phyloP scores from a whole-genome alignment of 2,888 invertebrate genomes.

The Leuctra nigra region DNA sequence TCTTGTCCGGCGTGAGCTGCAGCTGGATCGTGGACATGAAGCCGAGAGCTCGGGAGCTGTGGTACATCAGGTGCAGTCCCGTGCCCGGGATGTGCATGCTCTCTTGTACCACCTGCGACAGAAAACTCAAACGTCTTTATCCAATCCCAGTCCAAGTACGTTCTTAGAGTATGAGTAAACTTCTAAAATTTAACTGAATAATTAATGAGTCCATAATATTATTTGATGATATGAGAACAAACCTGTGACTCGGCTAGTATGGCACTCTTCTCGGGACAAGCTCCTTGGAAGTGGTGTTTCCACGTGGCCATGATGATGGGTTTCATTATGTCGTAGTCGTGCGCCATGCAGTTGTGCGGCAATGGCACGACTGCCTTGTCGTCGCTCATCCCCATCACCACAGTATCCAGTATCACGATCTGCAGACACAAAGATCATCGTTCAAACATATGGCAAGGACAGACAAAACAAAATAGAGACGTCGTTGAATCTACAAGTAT shows the following conservation, averaged over 20 bases:
- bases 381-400: slow-evolving; percentile 75
- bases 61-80: slow-evolving; percentile 91
- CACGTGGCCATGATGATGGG: slow-evolving; percentile 89
- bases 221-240: no score
- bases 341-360: slow-evolving; percentile 75
- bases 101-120: slow-evolving; percentile 78
- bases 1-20: slow-evolving; percentile 78
- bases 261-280: slow-evolving; percentile 88
- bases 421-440: no score
- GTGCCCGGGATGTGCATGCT: slow-evolving; percentile 91
- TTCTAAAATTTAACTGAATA: no score
- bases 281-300: slow-evolving; percentile 86
- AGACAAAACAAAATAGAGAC: no score
- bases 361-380: slow-evolving; percentile 58
- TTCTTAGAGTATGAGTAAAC: no score
- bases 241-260: slow-evolving; percentile 83
- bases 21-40: slow-evolving; percentile 89
- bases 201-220: no score
- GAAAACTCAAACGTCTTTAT: not conserved
- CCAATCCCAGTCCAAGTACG: not conserved
- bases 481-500: no score
- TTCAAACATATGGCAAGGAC: no score
- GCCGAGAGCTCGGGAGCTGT: slow-evolving; percentile 89
- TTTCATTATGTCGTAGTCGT: slow-evolving; percentile 89
- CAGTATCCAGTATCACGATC: slow-evolving; percentile 88